Evolutionary conservation across 1,140 invertebrate species (phyloP).

Genomic region (Choristoneura fumiferana): DNA sequence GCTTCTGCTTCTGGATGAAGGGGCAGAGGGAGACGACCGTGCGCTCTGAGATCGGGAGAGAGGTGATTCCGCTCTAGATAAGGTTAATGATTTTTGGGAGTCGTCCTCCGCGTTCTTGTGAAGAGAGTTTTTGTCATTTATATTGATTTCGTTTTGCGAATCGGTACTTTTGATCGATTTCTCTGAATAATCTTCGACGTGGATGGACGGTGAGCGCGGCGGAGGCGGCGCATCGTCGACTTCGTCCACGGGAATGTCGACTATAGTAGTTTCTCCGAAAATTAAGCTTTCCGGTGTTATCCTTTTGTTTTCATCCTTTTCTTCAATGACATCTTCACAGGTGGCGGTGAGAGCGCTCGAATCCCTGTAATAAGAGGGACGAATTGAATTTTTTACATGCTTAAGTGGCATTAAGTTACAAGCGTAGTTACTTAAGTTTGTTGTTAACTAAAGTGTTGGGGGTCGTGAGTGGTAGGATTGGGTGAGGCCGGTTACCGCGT

Average conservation of each 20-base stretch:
- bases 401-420: conserved; percentile 13
- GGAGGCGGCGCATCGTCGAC: conserved; percentile 27
- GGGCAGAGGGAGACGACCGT: conserved; percentile 16
- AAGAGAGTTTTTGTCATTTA: neutral
- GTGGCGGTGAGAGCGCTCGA: conserved; percentile 46
- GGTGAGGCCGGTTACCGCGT: conserved; percentile 47
- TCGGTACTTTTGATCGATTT: conserved; percentile 28
- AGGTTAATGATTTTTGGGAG: conserved; percentile 27
- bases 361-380: conserved; percentile 51
- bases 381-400: conserved; percentile 15
- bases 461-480: conserved; percentile 19
- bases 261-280: conserved; percentile 23
- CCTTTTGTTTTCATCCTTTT: conserved; percentile 21
- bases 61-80: neutral
- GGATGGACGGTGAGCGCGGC: conserved; percentile 57
- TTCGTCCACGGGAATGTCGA: conserved; percentile 26
- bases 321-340: conserved; percentile 28
- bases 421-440: neutral
- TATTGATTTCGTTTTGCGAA: conserved; percentile 4
- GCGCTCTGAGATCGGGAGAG: conserved; percentile 10
- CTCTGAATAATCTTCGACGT: conserved; percentile 55
- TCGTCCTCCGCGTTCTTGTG: conserved; percentile 22
- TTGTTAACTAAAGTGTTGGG: conserved; percentile 30
- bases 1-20: conserved; percentile 23
- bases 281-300: conserved; percentile 20